A percentile compares a stretch with the other conserved stretches of the same genome.
These are phyloP conservation scores for Oasisia sp. DNA, from an alignment of 2,888 invertebrate genomes.

Conservation along the genomic window DNA sequence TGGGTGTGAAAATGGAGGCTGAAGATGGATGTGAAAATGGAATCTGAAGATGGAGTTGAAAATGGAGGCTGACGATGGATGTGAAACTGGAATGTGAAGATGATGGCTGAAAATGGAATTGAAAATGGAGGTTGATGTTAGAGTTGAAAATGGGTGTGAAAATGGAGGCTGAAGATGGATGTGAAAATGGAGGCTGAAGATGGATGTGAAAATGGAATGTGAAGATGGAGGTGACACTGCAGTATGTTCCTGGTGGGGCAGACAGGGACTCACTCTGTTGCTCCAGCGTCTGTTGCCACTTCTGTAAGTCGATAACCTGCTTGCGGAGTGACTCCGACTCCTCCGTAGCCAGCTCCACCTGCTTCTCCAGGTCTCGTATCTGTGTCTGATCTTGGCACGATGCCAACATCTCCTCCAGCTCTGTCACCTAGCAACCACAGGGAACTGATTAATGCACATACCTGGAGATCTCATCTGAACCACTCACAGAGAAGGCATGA, in stretches of 20 bases:
- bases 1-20: too few relatives aligned
- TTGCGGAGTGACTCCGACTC: conserved; percentile 44
- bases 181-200: too few relatives aligned
- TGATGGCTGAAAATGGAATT: too few relatives aligned
- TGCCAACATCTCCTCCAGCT: conserved; percentile 43
- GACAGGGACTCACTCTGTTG: conserved; percentile 33
- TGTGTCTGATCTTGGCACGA: conserved; percentile 36
- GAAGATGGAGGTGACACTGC: too few relatives aligned
- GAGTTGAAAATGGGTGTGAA: too few relatives aligned
- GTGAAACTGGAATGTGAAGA: too few relatives aligned
- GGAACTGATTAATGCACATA: neutral
- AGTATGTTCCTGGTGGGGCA: neutral
- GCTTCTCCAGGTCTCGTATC: conserved; percentile 42
- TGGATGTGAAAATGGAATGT: too few relatives aligned
- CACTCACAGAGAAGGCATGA: neutral
- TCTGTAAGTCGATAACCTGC: conserved; percentile 43
- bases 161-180: too few relatives aligned
- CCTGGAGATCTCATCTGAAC: neutral
- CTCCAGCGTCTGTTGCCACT: conserved; percentile 41
- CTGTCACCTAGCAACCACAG: conserved; percentile 41
- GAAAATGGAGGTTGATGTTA: too few relatives aligned
- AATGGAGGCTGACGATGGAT: too few relatives aligned
- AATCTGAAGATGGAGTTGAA: too few relatives aligned
- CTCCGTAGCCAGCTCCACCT: conserved; percentile 40
- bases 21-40: too few relatives aligned